Evolutionary conservation across 2,888 invertebrate genomes (phyloP).

Genomic region (Caenorhabditis japonica): DNA sequence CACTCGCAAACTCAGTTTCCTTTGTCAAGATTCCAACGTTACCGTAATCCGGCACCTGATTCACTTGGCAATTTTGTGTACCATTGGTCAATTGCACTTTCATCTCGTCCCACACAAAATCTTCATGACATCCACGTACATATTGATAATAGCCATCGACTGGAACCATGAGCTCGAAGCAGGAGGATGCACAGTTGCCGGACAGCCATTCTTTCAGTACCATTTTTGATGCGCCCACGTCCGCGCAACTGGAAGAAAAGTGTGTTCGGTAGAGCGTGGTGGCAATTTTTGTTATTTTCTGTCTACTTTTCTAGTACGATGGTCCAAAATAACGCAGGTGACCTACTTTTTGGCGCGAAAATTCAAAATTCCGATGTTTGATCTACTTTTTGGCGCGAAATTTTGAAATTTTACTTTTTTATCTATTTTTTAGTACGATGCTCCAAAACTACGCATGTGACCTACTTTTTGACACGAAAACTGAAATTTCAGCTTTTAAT

Average conservation of each 20-base stretch:
- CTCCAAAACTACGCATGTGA: no score
- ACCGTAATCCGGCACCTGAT: conserved; percentile 6
- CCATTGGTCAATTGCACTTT: conserved; percentile 11
- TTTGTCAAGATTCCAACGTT: neutral
- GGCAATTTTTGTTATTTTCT: neutral
- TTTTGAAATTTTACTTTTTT: no score
- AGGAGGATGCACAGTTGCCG: conserved; percentile 16
- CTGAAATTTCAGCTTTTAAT: no score
- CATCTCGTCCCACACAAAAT: conserved; percentile 36
- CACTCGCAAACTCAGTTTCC: neutral
- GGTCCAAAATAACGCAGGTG: no score
- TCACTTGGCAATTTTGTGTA: conserved; percentile 15
- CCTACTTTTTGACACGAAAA: no score
- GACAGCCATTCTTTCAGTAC: neutral
- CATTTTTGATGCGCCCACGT: neutral
- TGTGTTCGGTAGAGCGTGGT: neutral
- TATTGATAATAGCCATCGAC: conserved; percentile 12
- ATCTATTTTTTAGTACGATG: no score
- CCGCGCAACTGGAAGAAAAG: conserved; percentile 11
- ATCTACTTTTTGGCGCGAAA: no score
- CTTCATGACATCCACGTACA: conserved; percentile 42
- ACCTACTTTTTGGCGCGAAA: no score
- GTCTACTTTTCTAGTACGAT: no score
- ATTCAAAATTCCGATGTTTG: no score
- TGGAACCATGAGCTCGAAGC: conserved; percentile 40